Evolutionary conservation across 2,113 vertebrate genomes (phyloP), one percentile per base, ranked within the genome.

Genomic region (Pomatorhinus ruficollis): DNA sequence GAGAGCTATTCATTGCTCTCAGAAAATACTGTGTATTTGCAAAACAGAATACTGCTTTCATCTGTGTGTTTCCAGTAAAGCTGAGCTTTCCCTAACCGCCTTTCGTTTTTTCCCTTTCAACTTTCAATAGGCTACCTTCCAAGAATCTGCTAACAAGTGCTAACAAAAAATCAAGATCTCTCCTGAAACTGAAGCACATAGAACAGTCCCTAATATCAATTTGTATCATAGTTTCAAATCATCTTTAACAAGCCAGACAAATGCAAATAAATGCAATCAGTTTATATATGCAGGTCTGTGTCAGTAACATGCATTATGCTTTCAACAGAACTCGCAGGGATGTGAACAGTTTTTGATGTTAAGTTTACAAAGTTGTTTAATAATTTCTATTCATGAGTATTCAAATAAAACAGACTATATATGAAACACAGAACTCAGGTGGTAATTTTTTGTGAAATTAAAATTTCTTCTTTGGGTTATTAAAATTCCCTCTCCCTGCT

Each of bases 31-130:
- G 8, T 57, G 16, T 81, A 80, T 95, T 89, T 94, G 57, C 74
- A 92, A 92, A 95, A 94, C 17, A 86, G 64, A 90, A 89, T n/a
- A 65, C 39, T 72, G 53, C 83, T 97, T 95, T 93, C 87, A 88
- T 77, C 76, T 84, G 27, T 56, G 27, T 79, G 30, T 88, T 89
- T 89, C 86, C 64, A 83, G 76, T 74, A 89, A 20, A 89, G 11
- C n/a, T 54, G 88, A 77, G 74, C 17, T 87, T 90, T 80, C 63
- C 10, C 28, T 75, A 50, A 6, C 40, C 2, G 3, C 3, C 7
- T 65, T 69, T 71, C 15, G 28, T 68, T 64, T 52, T 79, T 68
- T 30, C 9, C 8, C 21, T 66, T 90, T 79, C 49, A 74, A 35
- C 23, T 78, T 88, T 49, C 60, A 85, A 10, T 17, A 88, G 64